Evolutionary conservation across 2,797 vertebrate genomes (phyloP).

Genomic region (Capromys pilorides): DNA sequence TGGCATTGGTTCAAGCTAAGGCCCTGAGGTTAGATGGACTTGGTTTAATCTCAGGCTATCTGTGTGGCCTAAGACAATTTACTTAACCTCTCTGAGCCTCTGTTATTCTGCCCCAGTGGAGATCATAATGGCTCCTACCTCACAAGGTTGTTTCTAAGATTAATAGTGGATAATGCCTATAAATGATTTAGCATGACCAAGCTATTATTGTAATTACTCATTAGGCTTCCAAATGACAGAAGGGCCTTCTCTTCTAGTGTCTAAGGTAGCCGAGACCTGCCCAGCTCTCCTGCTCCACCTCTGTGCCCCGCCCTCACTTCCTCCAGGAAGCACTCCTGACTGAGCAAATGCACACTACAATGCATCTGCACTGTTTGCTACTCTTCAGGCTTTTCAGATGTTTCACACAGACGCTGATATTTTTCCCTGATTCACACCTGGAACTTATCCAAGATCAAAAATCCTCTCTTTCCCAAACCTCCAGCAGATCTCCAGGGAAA

Average conservation of each 20-base stretch:
- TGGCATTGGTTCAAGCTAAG: background rate
- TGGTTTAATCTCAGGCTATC: constrained; percentile 3
- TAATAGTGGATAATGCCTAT: background rate
- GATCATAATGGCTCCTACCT: background rate
- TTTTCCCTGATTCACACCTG: background rate
- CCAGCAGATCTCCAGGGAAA: background rate
- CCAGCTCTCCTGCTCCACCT: background rate
- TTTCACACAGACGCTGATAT: background rate
- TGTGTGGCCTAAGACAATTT: background rate
- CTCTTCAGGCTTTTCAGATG: background rate
- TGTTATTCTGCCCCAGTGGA: background rate
- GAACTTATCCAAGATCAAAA: constrained; percentile 19
- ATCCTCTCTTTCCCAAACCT: background rate
- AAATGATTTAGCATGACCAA: constrained; percentile 5
- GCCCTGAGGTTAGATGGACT: background rate
- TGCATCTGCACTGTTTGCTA: background rate
- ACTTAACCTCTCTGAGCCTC: constrained; percentile 42
- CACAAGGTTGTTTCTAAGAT: background rate
- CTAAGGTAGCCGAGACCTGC: background rate
- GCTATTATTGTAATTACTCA: background rate
- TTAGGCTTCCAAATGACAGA: background rate
- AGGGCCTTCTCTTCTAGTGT: background rate
- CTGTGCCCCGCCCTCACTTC: background rate
- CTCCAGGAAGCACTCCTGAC: constrained; percentile 3
- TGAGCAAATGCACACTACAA: background rate